phyloP scores from a whole-genome alignment of 2,888 invertebrate species.

The Drosophila birchii region DNA sequence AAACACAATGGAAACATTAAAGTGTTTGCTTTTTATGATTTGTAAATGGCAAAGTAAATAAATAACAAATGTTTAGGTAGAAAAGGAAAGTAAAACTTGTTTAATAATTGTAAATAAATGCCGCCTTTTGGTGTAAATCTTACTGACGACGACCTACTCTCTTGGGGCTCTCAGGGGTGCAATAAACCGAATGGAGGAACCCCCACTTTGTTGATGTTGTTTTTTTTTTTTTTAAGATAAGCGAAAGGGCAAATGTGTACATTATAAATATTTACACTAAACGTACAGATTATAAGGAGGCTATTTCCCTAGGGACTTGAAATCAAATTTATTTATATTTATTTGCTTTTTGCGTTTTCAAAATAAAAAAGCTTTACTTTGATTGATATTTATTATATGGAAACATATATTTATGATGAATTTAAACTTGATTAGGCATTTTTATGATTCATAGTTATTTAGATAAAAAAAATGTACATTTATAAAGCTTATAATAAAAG shows the following conservation, averaged over 20 bases:
- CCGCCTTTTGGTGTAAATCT: neutral
- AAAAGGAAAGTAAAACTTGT: neutral
- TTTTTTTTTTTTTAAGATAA: conserved; percentile 5
- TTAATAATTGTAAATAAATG: neutral
- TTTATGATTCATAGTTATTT: neutral
- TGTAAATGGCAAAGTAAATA: too few species aligned
- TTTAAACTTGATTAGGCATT: neutral
- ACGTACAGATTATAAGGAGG: neutral
- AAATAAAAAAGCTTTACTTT: neutral
- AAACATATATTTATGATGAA: neutral
- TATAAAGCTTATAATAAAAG: neutral
- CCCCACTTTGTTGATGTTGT: conserved; percentile 1
- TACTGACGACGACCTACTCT: neutral
- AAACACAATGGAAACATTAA: fast-evolving
- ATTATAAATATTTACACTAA: neutral
- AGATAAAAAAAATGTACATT: neutral
- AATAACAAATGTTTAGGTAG: neutral
- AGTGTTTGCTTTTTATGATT: too few species aligned
- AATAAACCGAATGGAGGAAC: neutral
- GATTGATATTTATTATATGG: neutral
- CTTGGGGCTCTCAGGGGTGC: neutral
- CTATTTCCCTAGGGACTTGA: neutral
- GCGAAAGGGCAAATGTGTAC: neutral
- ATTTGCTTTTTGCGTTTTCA: neutral
- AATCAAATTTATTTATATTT: neutral